Evolutionary conservation across 2,113 vertebrate genomes (phyloP), one percentile per base, ranked within the genome.

Genomic region (Oxygymnocypris stewartii): DNA sequence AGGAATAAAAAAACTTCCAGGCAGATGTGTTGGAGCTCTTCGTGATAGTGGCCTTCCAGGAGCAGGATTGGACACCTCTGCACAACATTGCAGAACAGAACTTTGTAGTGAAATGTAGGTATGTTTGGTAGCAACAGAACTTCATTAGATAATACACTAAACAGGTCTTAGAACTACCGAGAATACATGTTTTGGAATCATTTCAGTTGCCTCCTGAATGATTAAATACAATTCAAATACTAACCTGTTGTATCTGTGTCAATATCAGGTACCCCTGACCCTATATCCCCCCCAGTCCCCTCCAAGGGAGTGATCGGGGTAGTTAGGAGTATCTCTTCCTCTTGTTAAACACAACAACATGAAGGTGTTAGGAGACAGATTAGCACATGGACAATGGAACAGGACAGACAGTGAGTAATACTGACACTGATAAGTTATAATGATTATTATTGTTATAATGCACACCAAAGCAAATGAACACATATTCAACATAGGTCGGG

Each of bases 281-380:
- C 93, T 86, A 94, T 91, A 89, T 91, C 77, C 88, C 73, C 77
- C 75, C 92, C 92, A 89, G 89, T 13, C 90, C 90, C 92, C 93
- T 94, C 94, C 92, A 93, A 88, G 90, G 93, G 90, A 93, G 92
- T 89, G 90, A 90, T 84, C 90, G 90, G 87, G 92, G 93, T 92
- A 31, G 88, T 90, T 31, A 87, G 88, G 92, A 94, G 86, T 91
- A 93, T 92, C 92, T 86, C 91, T 89, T 94, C 93, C 93, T 94
- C 94, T 95, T 95, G 94, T 95, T 95, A 94, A 93, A 94, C 92
- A 95, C 91, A 94, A 93, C 87, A 92, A 93, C 86, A 92, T 94
- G 92, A 94, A 91, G 81, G 91, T 89, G 92, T 94, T 93, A 94
- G 91, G 88, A 89, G 89, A 94, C 86, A 91, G 91, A 87, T 89